phyloP scores from a whole-genome alignment of 2,888 invertebrate genomes.

The Nesidiocoris tenuis region DNA sequence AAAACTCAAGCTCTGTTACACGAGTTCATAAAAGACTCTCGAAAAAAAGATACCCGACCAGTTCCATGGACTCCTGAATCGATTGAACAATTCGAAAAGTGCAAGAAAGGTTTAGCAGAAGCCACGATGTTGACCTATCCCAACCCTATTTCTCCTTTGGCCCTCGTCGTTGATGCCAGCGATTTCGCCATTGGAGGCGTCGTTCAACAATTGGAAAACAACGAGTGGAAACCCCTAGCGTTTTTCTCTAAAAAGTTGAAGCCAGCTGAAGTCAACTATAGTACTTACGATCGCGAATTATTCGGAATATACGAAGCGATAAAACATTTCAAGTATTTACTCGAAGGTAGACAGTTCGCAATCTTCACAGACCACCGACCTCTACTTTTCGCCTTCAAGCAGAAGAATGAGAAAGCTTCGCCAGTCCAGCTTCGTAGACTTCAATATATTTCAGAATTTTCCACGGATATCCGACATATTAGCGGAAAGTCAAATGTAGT shows the following conservation, averaged over 20 bases:
- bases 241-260: slow-evolving; percentile 31
- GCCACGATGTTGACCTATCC: slow-evolving; percentile 22
- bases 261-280: slow-evolving; percentile 51
- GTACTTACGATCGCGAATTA: slow-evolving; percentile 54
- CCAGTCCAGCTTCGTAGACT: slow-evolving; percentile 51
- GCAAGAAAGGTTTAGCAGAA: slow-evolving; percentile 21
- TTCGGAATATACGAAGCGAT: slow-evolving; percentile 48
- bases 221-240: slow-evolving; percentile 8
- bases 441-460: slow-evolving; percentile 52
- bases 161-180: slow-evolving; percentile 11
- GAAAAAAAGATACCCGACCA: background rate
- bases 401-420: slow-evolving; percentile 45
- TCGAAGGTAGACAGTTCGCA: slow-evolving; percentile 47
- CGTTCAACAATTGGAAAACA: background rate
- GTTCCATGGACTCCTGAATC: slow-evolving; percentile 18
- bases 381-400: slow-evolving; percentile 42
- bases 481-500: slow-evolving; percentile 25
- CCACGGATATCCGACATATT: slow-evolving; percentile 52
- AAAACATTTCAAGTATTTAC: slow-evolving; percentile 42
- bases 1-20: slow-evolving; percentile 46
- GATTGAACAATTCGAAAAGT: slow-evolving; percentile 2
- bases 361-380: slow-evolving; percentile 47
- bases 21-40: slow-evolving; percentile 9
- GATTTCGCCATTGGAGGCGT: slow-evolving; percentile 17
- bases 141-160: background rate